Conservation (phyloP, 1,140 invertebrate species). For the Neodiprion pinetum region DNA sequence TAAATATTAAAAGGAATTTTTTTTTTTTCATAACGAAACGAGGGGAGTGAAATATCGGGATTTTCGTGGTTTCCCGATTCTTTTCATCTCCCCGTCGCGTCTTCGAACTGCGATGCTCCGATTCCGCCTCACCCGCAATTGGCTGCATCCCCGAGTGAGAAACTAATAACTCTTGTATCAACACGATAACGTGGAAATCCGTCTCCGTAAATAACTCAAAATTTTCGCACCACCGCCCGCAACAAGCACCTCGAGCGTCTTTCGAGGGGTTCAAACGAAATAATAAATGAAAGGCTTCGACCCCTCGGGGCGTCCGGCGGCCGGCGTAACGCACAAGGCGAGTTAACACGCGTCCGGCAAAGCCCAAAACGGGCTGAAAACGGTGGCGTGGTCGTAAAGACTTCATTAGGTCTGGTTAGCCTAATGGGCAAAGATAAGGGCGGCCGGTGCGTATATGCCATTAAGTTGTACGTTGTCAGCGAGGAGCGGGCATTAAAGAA, state of each 20-base stretch:
- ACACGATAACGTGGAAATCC: too few species aligned
- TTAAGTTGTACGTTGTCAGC: background rate
- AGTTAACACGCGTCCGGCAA: background rate
- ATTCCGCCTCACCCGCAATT: too few species aligned
- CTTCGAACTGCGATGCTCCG: too few species aligned
- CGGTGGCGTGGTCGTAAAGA: background rate
- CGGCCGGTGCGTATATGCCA: background rate
- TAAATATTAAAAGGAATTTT: background rate
- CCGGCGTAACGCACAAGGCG: background rate
- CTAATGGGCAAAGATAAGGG: conserved; percentile 4
- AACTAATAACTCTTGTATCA: too few species aligned
- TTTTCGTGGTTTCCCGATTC: too few species aligned
- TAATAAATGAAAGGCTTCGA: background rate
- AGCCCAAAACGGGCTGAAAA: background rate
- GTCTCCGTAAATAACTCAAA: too few species aligned
- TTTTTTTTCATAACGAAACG: too few species aligned
- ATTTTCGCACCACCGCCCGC: background rate
- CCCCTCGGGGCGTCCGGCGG: background rate
- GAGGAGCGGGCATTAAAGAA: background rate
- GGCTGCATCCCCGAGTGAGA: too few species aligned
- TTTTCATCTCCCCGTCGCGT: too few species aligned
- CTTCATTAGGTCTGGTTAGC: conserved; percentile 4
- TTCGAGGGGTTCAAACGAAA: background rate
- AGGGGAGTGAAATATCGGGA: too few species aligned
- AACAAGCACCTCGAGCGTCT: background rate